These are phyloP conservation scores for Falco peregrinus DNA, from an alignment of 2,797 vertebrate genomes.

Conservation along the genomic window DNA sequence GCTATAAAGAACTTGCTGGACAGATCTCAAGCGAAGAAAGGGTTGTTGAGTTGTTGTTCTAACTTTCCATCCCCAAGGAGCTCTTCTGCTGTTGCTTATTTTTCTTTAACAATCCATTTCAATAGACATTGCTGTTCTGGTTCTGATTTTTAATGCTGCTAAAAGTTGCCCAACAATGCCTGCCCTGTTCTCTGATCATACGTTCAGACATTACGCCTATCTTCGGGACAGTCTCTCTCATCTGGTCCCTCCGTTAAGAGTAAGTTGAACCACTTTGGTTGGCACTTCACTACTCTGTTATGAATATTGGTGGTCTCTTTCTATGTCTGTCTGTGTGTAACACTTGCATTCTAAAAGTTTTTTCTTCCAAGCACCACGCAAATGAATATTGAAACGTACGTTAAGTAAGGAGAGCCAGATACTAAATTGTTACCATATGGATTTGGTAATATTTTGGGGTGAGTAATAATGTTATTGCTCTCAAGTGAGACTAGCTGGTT, in stretches of 20 bases:
- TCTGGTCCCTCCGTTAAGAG: conserved; percentile 90
- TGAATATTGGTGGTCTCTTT: background rate
- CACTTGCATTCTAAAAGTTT: background rate
- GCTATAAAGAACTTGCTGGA: background rate
- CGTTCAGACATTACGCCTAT: conserved; percentile 95
- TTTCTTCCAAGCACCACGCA: background rate
- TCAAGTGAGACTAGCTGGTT: background rate
- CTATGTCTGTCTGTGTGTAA: background rate
- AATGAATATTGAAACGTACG: background rate
- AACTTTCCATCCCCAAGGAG: background rate
- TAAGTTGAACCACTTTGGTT: conserved; percentile 66
- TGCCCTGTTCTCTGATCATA: conserved; percentile 95
- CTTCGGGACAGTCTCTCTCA: conserved; percentile 96
- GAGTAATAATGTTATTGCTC: background rate
- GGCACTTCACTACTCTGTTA: background rate
- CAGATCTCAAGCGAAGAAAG: background rate
- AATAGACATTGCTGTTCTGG: conserved; percentile 94
- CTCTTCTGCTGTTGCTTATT: background rate
- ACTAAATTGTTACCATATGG: background rate
- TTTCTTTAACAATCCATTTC: conserved; percentile 57
- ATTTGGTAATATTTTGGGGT: background rate
- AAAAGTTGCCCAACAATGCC: conserved; percentile 95
- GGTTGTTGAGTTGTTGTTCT: background rate
- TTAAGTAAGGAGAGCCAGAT: background rate
- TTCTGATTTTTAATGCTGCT: conserved; percentile 96